Conservation (phyloP, 2,113 vertebrate species). For the Phalacrocorax carbo region DNA sequence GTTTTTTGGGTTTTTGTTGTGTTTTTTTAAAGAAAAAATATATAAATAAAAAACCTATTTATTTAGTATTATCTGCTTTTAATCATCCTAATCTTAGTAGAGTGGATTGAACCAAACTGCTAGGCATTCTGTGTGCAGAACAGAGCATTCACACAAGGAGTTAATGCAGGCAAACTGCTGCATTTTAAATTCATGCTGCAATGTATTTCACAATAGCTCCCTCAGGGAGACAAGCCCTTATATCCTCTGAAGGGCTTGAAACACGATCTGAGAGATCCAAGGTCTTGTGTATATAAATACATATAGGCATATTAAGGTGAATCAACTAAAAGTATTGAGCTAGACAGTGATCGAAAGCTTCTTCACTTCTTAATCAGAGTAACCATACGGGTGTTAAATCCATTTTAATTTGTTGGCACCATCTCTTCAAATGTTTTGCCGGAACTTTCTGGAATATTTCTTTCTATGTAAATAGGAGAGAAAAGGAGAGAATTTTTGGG, state of each 20-base stretch:
- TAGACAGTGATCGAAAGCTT: neutral
- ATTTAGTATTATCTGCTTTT: neutral
- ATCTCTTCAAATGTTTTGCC: neutral
- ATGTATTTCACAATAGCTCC: slow-evolving; percentile 32
- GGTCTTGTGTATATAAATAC: slow-evolving; percentile 6
- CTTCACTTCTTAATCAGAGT: neutral
- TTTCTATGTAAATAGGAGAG: neutral
- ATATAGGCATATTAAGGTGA: neutral
- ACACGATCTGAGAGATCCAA: slow-evolving; percentile 29
- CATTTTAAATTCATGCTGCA: neutral
- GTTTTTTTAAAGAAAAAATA: neutral
- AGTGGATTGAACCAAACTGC: neutral
- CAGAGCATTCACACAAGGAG: neutral
- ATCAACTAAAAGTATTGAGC: neutral
- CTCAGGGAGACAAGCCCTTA: slow-evolving; percentile 6
- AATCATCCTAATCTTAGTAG: neutral
- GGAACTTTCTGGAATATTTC: neutral
- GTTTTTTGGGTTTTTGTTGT: neutral
- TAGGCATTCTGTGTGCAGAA: neutral
- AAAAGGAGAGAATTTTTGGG: neutral
- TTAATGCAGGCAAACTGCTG: neutral
- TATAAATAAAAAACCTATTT: neutral
- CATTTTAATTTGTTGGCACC: neutral
- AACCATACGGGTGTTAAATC: neutral
- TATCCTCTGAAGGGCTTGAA: slow-evolving; percentile 56